Evolutionary conservation across 2,888 invertebrate genomes (phyloP).

Genomic region (Abrostola tripartita): DNA sequence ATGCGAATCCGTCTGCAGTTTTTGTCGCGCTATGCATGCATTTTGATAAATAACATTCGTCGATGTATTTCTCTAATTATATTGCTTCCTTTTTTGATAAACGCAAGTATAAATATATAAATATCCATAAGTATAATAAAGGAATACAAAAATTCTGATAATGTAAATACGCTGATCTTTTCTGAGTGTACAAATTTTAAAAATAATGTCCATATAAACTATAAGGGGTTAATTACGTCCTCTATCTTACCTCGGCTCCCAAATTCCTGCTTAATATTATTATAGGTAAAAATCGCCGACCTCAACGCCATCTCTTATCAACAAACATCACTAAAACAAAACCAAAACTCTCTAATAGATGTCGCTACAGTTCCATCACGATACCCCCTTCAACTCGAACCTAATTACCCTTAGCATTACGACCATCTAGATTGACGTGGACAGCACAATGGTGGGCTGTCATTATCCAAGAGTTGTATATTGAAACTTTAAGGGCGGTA

Average conservation of each 20-base stretch:
- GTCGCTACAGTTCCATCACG: constrained; percentile 30
- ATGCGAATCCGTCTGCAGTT: too few relatives aligned
- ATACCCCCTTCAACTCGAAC: constrained; percentile 29
- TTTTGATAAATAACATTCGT: too few relatives aligned
- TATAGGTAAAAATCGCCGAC: neutral
- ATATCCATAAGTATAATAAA: too few relatives aligned
- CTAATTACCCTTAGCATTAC: constrained; percentile 50
- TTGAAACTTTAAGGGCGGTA: constrained; percentile 49
- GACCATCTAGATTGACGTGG: constrained; percentile 48
- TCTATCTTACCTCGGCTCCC: too few relatives aligned
- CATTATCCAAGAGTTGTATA: constrained; percentile 47
- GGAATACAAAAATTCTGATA: too few relatives aligned
- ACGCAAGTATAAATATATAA: too few relatives aligned
- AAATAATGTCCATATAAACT: too few relatives aligned
- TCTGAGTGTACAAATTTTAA: too few relatives aligned
- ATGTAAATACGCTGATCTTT: too few relatives aligned
- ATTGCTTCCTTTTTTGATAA: too few relatives aligned
- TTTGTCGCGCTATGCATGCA: too few relatives aligned
- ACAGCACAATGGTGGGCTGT: constrained; percentile 56
- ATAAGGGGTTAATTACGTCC: neutral
- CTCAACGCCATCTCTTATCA: constrained; percentile 32
- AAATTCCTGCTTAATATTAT: neutral
- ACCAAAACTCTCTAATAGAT: constrained; percentile 35
- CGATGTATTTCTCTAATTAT: too few relatives aligned
- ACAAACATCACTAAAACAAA: constrained; percentile 15